Conservation (phyloP, 2,888 invertebrate species). For the Tetragonula carbonaria region DNA sequence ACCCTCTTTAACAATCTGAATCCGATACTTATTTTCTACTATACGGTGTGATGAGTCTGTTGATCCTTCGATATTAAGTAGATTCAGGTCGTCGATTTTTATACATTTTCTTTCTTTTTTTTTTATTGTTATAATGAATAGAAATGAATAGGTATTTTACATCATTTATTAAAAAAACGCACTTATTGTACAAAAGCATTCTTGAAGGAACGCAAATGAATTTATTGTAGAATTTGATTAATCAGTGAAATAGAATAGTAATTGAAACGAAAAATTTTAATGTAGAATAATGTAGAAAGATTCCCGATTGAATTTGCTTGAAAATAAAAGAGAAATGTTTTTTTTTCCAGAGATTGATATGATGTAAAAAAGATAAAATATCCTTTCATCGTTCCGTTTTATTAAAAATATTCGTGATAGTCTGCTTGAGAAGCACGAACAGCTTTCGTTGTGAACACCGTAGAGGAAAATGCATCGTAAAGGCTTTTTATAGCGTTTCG, state of each 20-base stretch:
- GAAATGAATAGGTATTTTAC: not conserved
- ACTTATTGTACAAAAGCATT: too few species aligned
- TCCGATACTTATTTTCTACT: not conserved
- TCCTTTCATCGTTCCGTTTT: not conserved
- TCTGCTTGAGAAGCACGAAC: not conserved
- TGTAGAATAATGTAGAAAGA: too few species aligned
- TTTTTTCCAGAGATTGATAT: not conserved
- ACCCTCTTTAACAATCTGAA: constrained; percentile 1
- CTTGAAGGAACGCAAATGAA: too few species aligned
- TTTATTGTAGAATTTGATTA: too few species aligned
- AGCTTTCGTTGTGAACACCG: constrained; percentile 1
- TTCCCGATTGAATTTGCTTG: not conserved
- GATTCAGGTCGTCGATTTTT: not conserved
- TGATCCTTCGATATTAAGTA: not conserved
- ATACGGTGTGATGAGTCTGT: not conserved
- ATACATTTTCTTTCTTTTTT: not conserved
- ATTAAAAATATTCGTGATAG: not conserved
- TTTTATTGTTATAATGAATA: not conserved
- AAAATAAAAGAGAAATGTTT: not conserved
- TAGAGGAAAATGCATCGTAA: constrained; percentile 28
- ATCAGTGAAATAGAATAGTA: too few species aligned
- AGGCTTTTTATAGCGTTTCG: constrained; percentile 52
- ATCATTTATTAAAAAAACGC: not conserved
- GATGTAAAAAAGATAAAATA: not conserved
- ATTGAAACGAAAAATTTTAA: too few species aligned